phyloP scores from a whole-genome alignment of 2,113 vertebrate genomes.

The Ciconia boyciana region DNA sequence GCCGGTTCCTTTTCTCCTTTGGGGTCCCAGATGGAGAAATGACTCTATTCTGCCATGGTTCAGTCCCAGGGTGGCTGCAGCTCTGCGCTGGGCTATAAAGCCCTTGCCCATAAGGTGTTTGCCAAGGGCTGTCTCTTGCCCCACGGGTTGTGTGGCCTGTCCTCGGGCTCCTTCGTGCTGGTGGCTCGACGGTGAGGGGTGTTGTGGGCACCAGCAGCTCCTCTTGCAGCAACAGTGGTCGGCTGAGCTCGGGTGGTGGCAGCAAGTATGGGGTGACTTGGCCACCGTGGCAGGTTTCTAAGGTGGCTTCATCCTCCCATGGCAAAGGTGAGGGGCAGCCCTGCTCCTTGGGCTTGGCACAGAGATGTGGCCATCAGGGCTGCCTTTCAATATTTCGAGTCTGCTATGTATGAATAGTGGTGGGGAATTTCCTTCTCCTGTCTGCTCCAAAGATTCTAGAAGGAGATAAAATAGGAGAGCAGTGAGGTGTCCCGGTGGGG shows the following conservation, averaged over 20 bases:
- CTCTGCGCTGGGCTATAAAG: background rate
- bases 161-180: accelerated
- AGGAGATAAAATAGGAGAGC: background rate
- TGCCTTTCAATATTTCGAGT: background rate
- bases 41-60: background rate
- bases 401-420: background rate
- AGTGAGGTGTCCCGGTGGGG: accelerated
- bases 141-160: accelerated
- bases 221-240: background rate
- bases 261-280: background rate
- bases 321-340: background rate
- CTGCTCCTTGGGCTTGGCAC: accelerated
- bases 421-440: background rate
- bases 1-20: background rate
- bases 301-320: accelerated
- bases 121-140: background rate
- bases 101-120: background rate
- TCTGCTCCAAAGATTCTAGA: background rate
- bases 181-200: accelerated
- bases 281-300: background rate
- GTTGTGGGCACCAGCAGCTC: background rate
- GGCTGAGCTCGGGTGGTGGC: background rate
- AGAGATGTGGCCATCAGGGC: background rate
- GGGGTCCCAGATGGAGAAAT: background rate
- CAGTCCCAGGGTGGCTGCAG: background rate